Evolutionary conservation across 2,888 invertebrate species (phyloP).

Genomic region (Octonoba sinensis): DNA sequence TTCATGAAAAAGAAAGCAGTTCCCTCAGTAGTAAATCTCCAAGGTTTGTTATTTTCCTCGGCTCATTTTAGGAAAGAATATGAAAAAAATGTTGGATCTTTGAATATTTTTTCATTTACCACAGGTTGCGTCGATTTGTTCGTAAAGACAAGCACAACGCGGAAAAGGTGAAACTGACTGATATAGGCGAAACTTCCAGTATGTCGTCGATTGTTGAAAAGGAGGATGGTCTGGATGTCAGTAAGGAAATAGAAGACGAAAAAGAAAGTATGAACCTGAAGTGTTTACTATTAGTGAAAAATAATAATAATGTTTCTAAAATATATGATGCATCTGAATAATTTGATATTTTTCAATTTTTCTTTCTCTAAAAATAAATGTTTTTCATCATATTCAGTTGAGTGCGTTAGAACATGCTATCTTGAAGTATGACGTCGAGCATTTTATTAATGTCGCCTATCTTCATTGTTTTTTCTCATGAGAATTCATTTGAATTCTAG

Average conservation of each 20-base stretch:
- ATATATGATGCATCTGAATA: no score
- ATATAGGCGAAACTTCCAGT: constrained; percentile 50
- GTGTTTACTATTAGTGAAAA: not conserved
- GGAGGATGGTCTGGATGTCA: constrained; percentile 62
- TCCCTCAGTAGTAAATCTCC: constrained; percentile 61
- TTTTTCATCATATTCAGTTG: not conserved
- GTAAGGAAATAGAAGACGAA: constrained; percentile 64
- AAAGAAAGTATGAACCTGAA: constrained; percentile 41
- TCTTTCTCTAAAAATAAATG: not conserved
- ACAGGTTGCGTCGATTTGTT: constrained; percentile 59
- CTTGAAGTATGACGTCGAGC: not conserved
- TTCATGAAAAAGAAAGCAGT: constrained; percentile 62
- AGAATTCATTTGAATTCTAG: constrained; percentile 1
- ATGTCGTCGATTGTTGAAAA: constrained; percentile 54
- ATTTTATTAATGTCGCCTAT: not conserved
- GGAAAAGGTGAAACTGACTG: constrained; percentile 52
- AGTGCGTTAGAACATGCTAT: no score
- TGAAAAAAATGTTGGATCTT: not conserved
- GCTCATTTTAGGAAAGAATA: not conserved
- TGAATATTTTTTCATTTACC: no score
- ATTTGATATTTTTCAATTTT: not conserved
- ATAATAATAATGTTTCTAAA: not conserved
- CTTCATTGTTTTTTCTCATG: no score
- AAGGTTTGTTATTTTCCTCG: constrained; percentile 19
- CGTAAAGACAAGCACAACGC: constrained; percentile 59